Evolutionary conservation across 1,140 invertebrate genomes (phyloP), one percentile per base, ranked within the genome.

Genomic region (Vanessa atalanta): DNA sequence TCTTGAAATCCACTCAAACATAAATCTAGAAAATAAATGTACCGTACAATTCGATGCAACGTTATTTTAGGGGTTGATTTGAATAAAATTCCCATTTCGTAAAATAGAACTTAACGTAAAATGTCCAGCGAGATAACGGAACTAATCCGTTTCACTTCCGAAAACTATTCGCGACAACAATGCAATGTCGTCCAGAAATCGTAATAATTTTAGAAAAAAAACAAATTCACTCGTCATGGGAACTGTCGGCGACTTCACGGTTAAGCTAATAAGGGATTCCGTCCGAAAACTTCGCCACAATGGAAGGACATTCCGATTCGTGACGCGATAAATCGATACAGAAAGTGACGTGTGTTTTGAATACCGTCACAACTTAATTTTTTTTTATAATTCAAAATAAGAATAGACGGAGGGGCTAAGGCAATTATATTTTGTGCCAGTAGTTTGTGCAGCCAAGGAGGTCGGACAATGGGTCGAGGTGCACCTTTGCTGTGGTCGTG

Each of bases 261-360:
- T 83, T 65, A 76, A 79, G 80, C 83, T 89, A 89, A 90, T 88
- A 88, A 89, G 88, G 84, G 79, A 84, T 83, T 85, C 84, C 72
- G 79, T 81, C 76, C 78, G 77, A 77, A 80, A 78, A 78, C 65
- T 66, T 72, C 65, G 65, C 71, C 65, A 85, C 79, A 86, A 87
- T 75, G 75, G 83, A 83, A 78, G 77, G 83, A 83, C 78, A 86
- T 80, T 82, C 77, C 83, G 80, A 89, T 88, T 87, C 80, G 87
- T 60, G 72, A 78, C 76, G 80, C 83, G 86, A 88, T 86, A 87
- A 84, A 89, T 90, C 85, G 85, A 83, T 84, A 84, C 79, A 71
- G 79, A 88, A 85, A 88, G 80, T 89, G 87, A 90, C 88, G 87
- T 88, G 79, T 90, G 84, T 91, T 88, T 91, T 91, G 89, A 91